A percentile compares a stretch with the other conserved stretches of the same genome.
These are phyloP conservation scores for Caenorhabditis latens DNA, from an alignment of 1,140 invertebrate genomes.

Conservation along the genomic window DNA sequence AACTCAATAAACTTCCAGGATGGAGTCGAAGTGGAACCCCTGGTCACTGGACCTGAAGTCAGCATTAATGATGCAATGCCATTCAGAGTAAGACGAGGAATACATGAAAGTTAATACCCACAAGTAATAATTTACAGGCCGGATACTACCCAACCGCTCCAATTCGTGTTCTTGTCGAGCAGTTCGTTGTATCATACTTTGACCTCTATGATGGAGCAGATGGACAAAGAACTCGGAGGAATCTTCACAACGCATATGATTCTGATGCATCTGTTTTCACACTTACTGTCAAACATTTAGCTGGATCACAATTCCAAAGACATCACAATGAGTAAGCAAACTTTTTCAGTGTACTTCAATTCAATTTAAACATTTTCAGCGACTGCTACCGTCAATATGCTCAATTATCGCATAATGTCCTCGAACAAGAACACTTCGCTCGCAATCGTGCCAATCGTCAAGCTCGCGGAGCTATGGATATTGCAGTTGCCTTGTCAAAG, in stretches of 20 bases:
- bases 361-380: conserved; percentile 29
- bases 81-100: conserved; percentile 18
- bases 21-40: conserved; percentile 52
- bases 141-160: conserved; percentile 42
- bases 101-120: not conserved
- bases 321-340: conserved; percentile 28
- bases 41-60: conserved; percentile 6
- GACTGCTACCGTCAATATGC: conserved; percentile 29
- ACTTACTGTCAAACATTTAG: conserved; percentile 36
- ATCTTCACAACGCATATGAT: conserved; percentile 50
- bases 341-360: not conserved
- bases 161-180: conserved; percentile 52
- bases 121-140: conserved; percentile 6
- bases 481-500: conserved; percentile 58
- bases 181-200: conserved; percentile 35
- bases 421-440: conserved; percentile 55
- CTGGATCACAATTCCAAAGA: not conserved
- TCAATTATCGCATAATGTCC: conserved; percentile 58
- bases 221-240: conserved; percentile 26
- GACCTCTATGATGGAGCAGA: conserved; percentile 45
- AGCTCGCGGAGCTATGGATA: conserved; percentile 61
- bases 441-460: conserved; percentile 44
- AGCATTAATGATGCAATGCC: conserved; percentile 43
- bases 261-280: conserved; percentile 50
- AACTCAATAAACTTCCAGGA: conserved; percentile 21